Percentiles rank a stretch among this genome's conserved stretches.
Conservation (phyloP, 2,888 invertebrate species). For the Brenthis hecate region DNA sequence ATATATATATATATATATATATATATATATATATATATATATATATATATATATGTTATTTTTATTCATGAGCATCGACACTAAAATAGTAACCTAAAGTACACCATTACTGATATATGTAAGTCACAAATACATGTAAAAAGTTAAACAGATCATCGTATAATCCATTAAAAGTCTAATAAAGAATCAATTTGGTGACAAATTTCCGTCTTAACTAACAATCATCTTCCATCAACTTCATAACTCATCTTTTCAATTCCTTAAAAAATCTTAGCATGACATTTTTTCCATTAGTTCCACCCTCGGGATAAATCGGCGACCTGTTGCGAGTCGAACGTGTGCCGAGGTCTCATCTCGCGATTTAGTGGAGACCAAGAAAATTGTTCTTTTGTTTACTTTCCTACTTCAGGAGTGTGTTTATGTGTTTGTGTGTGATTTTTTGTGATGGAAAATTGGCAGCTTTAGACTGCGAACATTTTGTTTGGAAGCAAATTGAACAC, state of each 20-base stretch:
- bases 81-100: background rate
- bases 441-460: constrained; percentile 1
- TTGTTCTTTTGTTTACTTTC: constrained; percentile 61
- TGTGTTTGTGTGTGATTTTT: constrained; percentile 20
- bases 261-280: constrained; percentile 65
- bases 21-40: no score
- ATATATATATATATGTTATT: background rate
- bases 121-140: constrained; percentile 7
- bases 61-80: background rate
- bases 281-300: constrained; percentile 72
- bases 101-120: background rate
- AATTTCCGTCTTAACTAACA: constrained; percentile 51
- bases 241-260: constrained; percentile 65
- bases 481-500: background rate
- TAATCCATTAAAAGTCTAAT: constrained; percentile 40
- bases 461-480: constrained; percentile 5
- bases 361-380: constrained; percentile 59
- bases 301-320: constrained; percentile 68
- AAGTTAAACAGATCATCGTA: constrained; percentile 28
- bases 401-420: constrained; percentile 26
- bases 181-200: constrained; percentile 55
- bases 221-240: constrained; percentile 55
- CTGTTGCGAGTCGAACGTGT: constrained; percentile 67
- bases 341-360: constrained; percentile 50
- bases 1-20: no score